Evolutionary conservation across 2,888 invertebrate species (phyloP), one percentile per base, ranked within the genome.

Genomic region (Scrobipalpa costella): DNA sequence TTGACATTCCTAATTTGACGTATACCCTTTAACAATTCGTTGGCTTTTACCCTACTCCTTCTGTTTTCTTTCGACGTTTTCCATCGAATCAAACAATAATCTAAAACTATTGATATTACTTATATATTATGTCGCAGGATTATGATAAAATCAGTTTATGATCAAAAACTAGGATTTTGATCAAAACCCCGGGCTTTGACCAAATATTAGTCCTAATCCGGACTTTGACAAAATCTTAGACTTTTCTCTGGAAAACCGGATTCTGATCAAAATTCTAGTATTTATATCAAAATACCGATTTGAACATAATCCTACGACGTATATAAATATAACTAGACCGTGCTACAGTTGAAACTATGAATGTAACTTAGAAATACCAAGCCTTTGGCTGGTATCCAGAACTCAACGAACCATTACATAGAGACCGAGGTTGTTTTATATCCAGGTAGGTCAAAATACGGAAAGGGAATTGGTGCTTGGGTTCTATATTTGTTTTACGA

Each of bases 291-390:
- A 9, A 38, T 38, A 9, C 11, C 7, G 8, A 11, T 3, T 40
- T 13, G 40, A 40, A 40, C 40, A 40, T 13, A n/a, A 13, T 13
- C 5, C n/a, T 40, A n/a, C 13, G n/a, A 40, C 40, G n/a, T n/a
- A n/a, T 40, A 40, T 2, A 6, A 40, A 40, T 40, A 6, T 44
- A 44, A 44, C 15, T 44, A 44, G 44, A 44, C 44, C 15, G 44
- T 7, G 15, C 44, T 44, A n/a, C 5, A 9, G 15, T 15, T 15
- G 44, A 15, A 44, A 44, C 44, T 44, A 44, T 44, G 44, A 44
- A 44, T 44, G 44, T 44, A 44, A 44, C 44, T 44, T 44, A 44
- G 44, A 44, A 44, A 44, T 44, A 44, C n/a, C 15, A 44, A 27
- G 5, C 27, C 27, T 15, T 44, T 44, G 44, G 44, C 44, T 44